Evolutionary conservation across 2,113 vertebrate genomes (phyloP).

Genomic region (Oryzias javanicus): DNA sequence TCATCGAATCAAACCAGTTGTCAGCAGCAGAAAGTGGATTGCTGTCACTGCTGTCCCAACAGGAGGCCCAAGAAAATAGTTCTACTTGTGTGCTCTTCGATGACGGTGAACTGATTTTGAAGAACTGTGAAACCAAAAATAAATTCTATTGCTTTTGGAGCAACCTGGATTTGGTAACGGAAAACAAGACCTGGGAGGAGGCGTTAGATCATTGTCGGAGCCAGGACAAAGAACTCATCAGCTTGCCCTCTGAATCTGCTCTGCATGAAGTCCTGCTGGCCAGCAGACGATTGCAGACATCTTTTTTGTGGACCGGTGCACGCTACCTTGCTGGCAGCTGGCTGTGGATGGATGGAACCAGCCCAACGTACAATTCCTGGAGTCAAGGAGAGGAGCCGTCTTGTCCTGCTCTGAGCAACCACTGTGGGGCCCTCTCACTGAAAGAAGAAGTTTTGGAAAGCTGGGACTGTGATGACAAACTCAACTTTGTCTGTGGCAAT

Average conservation of each 20-base stretch:
- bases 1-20: slow-evolving; percentile 9
- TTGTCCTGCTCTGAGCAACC: slow-evolving; percentile 27
- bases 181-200: slow-evolving; percentile 50
- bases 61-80: accelerated
- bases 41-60: neutral
- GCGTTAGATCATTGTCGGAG: slow-evolving; percentile 27
- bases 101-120: accelerated
- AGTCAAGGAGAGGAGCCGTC: neutral
- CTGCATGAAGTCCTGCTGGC: neutral
- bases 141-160: slow-evolving; percentile 4
- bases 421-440: slow-evolving; percentile 47
- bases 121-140: neutral
- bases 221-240: slow-evolving; percentile 28
- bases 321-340: slow-evolving; percentile 42
- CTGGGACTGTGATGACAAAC: slow-evolving; percentile 48
- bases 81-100: neutral
- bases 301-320: slow-evolving; percentile 43
- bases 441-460: neutral
- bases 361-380: neutral
- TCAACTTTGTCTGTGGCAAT: slow-evolving; percentile 50
- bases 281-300: neutral
- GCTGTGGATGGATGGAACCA: slow-evolving; percentile 34
- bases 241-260: neutral
- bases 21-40: slow-evolving; percentile 1
- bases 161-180: slow-evolving; percentile 16